Percentiles rank a stretch among this genome's conserved stretches.
Conservation (phyloP, 2,797 vertebrate species). For the Zalophus californianus region DNA sequence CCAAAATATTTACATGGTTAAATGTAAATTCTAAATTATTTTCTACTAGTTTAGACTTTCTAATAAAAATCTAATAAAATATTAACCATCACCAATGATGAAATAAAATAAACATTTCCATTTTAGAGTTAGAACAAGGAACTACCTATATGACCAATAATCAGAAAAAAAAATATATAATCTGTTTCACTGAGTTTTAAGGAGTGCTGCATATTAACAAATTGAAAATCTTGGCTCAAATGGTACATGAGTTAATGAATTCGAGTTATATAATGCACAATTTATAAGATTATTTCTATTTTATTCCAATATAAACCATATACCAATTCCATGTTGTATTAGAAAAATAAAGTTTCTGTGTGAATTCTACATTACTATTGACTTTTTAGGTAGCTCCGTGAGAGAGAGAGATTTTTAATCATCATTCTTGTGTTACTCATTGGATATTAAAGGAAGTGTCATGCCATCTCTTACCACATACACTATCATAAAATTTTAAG, state of each 20-base stretch:
- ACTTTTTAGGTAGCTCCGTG: background rate
- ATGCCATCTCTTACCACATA: background rate
- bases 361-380: background rate
- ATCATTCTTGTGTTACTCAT: background rate
- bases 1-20: background rate
- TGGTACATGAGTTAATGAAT: background rate
- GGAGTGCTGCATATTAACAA: background rate
- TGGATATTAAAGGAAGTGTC: background rate
- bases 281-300: background rate
- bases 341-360: background rate
- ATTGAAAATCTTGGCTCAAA: background rate
- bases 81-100: background rate
- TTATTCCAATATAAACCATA: background rate
- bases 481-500: background rate
- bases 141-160: background rate
- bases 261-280: background rate
- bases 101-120: background rate
- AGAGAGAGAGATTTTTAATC: background rate
- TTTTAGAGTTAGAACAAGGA: background rate
- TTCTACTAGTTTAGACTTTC: background rate
- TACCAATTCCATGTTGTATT: background rate
- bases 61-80: background rate
- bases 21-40: background rate
- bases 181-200: background rate
- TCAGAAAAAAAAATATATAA: background rate